Evolutionary conservation across 2,888 invertebrate genomes (phyloP).

Genomic region (Calameuta pallipes): DNA sequence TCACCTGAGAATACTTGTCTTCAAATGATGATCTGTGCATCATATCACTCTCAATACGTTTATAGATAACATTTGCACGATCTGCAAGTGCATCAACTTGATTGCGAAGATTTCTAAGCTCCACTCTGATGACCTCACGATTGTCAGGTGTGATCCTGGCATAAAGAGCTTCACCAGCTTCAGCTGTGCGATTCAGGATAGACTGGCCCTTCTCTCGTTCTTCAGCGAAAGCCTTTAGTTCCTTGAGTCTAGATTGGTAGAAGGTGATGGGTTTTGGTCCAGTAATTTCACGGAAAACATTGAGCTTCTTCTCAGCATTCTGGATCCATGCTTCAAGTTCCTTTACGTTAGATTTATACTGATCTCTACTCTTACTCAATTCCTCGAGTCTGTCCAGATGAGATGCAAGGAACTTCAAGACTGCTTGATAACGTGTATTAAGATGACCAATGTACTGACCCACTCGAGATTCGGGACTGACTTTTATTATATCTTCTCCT

Average conservation of each 20-base stretch:
- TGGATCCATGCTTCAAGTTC: constrained; percentile 84
- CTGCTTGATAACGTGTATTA: constrained; percentile 79
- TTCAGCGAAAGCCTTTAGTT: constrained; percentile 78
- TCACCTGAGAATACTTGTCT: constrained; percentile 89
- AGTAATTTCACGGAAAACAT: constrained; percentile 78
- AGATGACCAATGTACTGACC: constrained; percentile 85
- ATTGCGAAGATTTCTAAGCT: constrained; percentile 83
- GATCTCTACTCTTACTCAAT: constrained; percentile 76
- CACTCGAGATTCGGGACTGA: constrained; percentile 86
- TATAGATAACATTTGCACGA: constrained; percentile 85
- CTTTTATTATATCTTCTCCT: constrained; percentile 78
- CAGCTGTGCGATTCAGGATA: constrained; percentile 82
- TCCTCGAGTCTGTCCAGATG: constrained; percentile 80
- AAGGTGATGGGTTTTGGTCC: constrained; percentile 78
- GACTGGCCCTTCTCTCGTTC: constrained; percentile 84
- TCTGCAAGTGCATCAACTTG: constrained; percentile 87
- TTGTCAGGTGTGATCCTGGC: constrained; percentile 89
- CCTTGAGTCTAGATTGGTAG: constrained; percentile 78
- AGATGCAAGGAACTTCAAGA: constrained; percentile 77
- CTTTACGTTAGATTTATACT: constrained; percentile 75
- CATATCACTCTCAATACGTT: constrained; percentile 88
- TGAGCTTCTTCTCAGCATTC: constrained; percentile 80
- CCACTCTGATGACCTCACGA: constrained; percentile 84
- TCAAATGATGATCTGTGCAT: constrained; percentile 94
- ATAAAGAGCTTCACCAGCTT: constrained; percentile 89